Base-by-base conservation (phyloP, 2,797 vertebrate genomes). In the Orientallactaga sibirica region DNA sequence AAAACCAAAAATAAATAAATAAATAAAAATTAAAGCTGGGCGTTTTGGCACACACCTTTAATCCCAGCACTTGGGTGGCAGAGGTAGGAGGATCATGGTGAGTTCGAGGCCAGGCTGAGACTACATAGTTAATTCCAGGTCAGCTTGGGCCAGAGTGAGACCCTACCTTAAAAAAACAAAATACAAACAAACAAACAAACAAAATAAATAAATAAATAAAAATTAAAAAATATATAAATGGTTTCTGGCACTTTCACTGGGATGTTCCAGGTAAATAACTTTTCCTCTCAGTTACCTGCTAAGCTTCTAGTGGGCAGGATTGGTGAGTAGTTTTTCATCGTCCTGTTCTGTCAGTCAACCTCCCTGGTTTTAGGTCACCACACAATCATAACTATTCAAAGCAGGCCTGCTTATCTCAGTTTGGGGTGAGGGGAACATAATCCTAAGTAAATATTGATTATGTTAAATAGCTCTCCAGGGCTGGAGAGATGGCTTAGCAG, bases 321-420 rank as follows among this genome's bases (percentile, higher is more conserved):
- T 16, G 9, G 27, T 29, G 43, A 0, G 73, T 16, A n/a, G 3
- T 3, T 76, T 92, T 83, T 27, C 22, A 12, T 78, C 66, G 18
- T 67, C 41, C 62, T 66, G 2, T 81, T 27, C 43, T 55, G 75
- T 48, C 8, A 48, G 10, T 18, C 29, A 94, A 61, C 10, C 37
- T 77, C 70, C 75, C 48, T 25, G 68, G 19, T 20, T 82, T 86
- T 29, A 66, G 29, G 7, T 85, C 24, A 91, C 48, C 48, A 79
- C 2, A 7, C 27, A 89, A 80, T n/a, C 27, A 1, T 15, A 70
- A 8, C n/a, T 80, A 77, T 90, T 9, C 37, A 71, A 61, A 86
- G 55, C 81, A 41, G 70, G 81, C 41, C 48, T 90, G 82, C 73
- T 94, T 94, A 86, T 77, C 27, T 90, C 83, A 86, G 9, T 77